Evolutionary conservation across 2,113 vertebrate genomes (phyloP).

Genomic region (Miniopterus natalensis): DNA sequence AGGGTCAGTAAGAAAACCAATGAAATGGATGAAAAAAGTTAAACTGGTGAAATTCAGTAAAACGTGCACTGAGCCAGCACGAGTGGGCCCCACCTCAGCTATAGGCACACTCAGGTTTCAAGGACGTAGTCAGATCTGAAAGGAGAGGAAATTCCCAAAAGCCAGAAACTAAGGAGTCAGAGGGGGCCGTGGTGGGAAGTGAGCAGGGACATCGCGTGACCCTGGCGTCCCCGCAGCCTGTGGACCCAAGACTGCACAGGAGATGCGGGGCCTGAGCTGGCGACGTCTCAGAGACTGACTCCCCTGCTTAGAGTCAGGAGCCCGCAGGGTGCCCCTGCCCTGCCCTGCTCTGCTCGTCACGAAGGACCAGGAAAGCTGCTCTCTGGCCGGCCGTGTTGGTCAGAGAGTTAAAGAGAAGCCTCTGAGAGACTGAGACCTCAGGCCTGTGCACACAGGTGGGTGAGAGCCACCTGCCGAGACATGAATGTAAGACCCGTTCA

Average conservation of each 20-base stretch:
- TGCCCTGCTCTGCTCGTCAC: too few species aligned
- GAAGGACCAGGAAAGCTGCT: rapidly evolving
- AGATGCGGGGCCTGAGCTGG: rapidly evolving
- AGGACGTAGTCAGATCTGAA: neutral
- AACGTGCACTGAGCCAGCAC: rapidly evolving
- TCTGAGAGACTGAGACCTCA: neutral
- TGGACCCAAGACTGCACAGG: neutral
- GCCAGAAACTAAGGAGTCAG: neutral
- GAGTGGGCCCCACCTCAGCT: rapidly evolving
- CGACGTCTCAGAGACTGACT: rapidly evolving
- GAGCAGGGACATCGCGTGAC: neutral
- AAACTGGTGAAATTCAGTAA: rapidly evolving
- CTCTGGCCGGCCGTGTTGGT: neutral
- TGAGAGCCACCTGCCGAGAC: neutral
- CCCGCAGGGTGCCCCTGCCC: too few species aligned
- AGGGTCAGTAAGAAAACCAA: neutral
- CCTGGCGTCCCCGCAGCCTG: rapidly evolving
- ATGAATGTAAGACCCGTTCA: rapidly evolving
- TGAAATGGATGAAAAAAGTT: rapidly evolving
- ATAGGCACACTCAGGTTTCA: rapidly evolving
- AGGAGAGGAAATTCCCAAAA: neutral
- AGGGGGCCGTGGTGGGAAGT: neutral
- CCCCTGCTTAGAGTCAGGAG: neutral
- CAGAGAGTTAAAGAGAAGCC: too few species aligned
- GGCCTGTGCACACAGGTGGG: neutral